Evolutionary conservation across 2,888 invertebrate species (phyloP), one percentile per base, ranked within the genome.

Genomic region (Aphodius sticticus): DNA sequence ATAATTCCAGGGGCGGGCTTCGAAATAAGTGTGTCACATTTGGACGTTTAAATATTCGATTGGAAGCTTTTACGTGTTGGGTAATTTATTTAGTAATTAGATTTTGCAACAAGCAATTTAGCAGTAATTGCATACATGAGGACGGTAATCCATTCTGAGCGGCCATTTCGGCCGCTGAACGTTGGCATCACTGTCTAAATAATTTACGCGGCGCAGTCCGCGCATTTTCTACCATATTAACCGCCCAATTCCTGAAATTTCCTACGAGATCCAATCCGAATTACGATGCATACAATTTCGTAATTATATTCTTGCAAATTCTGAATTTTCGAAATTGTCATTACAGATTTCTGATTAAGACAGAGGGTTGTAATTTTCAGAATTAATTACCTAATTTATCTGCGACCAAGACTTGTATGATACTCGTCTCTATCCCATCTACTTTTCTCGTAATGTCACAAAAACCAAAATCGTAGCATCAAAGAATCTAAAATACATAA

Each of bases 101-200:
- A 70, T 70, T 70, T 70, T n/a, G 70, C 70, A 70, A 70, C 70
- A 70, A 70, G 70, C 70, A 70, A 70, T 70, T 70, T 70, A 26
- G 3, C 16, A 26, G 70, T 70, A 70, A 70, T 70, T 70, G 70
- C 70, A 26, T 70, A 53, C 53, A 53, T 70, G 70, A 15, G 70
- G 70, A 70, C 70, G 70, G 70, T 70, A 53, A 53, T 53, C 53
- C 53, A 53, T 53, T 53, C 53, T 53, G 53, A 53, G 53, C 53
- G 53, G 53, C 2, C 53, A 53, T 53, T 53, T 53, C 53, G 53
- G 53, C 12, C 53, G 53, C 53, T 12, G 53, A 53, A 53, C 53
- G 53, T 53, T 53, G 53, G 53, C 53, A 53, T 9, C 53, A 53
- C 53, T 53, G 53, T 26, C 70, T 70, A 70, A 70, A 70, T 70